Conservation (phyloP, 2,888 invertebrate genomes). For the Euproctis similis region DNA sequence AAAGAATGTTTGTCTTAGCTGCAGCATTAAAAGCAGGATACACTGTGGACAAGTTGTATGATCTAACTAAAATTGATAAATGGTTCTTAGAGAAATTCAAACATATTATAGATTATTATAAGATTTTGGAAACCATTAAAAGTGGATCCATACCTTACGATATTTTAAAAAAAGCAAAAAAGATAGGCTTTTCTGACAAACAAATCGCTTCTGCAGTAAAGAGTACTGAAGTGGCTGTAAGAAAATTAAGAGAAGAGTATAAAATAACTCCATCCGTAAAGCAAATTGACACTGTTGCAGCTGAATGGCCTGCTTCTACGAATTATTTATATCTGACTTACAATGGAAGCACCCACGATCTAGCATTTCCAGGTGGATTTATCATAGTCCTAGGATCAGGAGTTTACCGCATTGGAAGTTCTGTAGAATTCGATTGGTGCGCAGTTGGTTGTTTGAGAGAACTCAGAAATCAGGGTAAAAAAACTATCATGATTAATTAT, state of each 20-base stretch:
- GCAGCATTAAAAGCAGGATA: constrained; percentile 91
- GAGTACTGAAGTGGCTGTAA: constrained; percentile 89
- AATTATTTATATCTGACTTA: constrained; percentile 99
- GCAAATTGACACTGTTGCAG: constrained; percentile 99
- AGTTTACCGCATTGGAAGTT: constrained; percentile 98
- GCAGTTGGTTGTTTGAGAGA: constrained; percentile 97
- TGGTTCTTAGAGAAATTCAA: constrained; percentile 98
- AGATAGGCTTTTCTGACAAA: constrained; percentile 96
- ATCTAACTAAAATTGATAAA: constrained; percentile 95
- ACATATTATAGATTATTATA: constrained; percentile 88
- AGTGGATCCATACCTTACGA: constrained; percentile 75
- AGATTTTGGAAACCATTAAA: constrained; percentile 78
- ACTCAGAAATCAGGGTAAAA: constrained; percentile 87
- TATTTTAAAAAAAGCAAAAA: constrained; percentile 87
- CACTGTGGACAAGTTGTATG: constrained; percentile 88
- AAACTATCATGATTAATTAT: constrained; percentile 99
- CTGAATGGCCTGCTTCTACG: constrained; percentile 99
- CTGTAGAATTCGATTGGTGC: constrained; percentile 99
- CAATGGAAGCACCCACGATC: constrained; percentile 88
- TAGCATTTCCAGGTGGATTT: constrained; percentile 86
- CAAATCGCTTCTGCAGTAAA: constrained; percentile 93
- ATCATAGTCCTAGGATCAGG: constrained; percentile 96
- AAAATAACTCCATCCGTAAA: constrained; percentile 91
- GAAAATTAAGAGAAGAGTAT: constrained; percentile 84
- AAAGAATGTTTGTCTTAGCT: constrained; percentile 96